Base-by-base conservation (phyloP, 30 jellyfish, hydroid and myxozoan genomes). In the Aurelia aurita complex sp. Pacific region DNA sequence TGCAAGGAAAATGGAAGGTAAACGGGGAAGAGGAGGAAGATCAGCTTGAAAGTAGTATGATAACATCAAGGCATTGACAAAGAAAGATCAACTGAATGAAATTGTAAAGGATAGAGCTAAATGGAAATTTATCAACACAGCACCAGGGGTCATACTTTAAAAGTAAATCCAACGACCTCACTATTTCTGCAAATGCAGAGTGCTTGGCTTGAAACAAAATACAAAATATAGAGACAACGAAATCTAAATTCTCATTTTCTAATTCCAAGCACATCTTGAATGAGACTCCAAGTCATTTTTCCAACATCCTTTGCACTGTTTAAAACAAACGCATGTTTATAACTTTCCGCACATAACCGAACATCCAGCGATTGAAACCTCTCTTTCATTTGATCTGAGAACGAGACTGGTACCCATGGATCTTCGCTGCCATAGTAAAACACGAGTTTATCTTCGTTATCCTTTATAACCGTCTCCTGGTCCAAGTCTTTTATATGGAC, bases 381-480 rank as follows among this genome's bases (percentile, higher is more conserved):
- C 54, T 80, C 89, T 66, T n/a, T 72, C 97, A 88, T 88, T 46
- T 72, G 81, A 2, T 72, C 85, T 36, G 59, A 79, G 61, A 80
- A 81, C 54, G 92, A 74, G 40, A 66, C 40, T 23, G 97, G 97
- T 12, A 77, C 89, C 92, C 92, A 88, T 13, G 89, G 89, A 69
- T 88, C 97, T 51, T 54, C 81, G 0, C 23, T 61, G 60, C 93
- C 97, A 80, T 88, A 88, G 75, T 88, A 88, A 32, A 88, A 71
- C 42, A 91, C 86, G 5, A 88, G 51, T 51, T 81, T 80, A 11
- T 80, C 88, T 36, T 42, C 51, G 51, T 71, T n/a, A 10, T 65
- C 73, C 17, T 71, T 68, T 76, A 88, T 73, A 18, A 73, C 82
- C 15, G 69, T 64, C 29, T 66, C 89, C 6, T 73, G 87, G 9